Evolutionary conservation across 1,140 invertebrate species (phyloP).

Genomic region (Anastrepha ludens): DNA sequence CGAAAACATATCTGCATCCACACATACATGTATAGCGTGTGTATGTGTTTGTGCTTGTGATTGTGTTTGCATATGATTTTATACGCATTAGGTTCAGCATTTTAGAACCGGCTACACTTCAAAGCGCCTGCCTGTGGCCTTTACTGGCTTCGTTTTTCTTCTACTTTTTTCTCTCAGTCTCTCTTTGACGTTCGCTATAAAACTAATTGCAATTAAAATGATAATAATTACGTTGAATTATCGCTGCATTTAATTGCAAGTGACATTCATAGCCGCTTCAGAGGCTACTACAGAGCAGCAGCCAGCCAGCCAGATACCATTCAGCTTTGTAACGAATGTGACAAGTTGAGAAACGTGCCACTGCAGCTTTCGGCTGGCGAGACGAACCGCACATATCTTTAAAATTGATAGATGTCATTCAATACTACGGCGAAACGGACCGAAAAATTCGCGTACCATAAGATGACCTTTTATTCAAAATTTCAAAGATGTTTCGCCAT

Average conservation of each 20-base stretch:
- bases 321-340: not conserved
- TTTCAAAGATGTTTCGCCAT: too few species aligned
- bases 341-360: conserved; percentile 28
- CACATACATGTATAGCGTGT: not conserved
- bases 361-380: not conserved
- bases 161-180: not conserved
- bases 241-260: conserved; percentile 50
- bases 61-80: not conserved
- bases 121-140: not conserved
- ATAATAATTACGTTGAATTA: conserved; percentile 53
- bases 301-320: not conserved
- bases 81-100: not conserved
- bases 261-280: conserved; percentile 47
- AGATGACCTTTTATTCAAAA: too few species aligned
- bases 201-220: conserved; percentile 54
- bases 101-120: conserved; percentile 6
- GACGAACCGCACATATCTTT: not conserved
- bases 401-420: not conserved
- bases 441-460: not conserved
- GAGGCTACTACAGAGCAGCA: not conserved
- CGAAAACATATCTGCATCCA: not conserved
- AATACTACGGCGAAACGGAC: not conserved
- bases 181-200: conserved; percentile 39
- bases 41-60: not conserved
- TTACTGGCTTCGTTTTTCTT: not conserved